Percentiles rank a stretch among this genome's conserved stretches.
phyloP scores from a whole-genome alignment of 2,113 vertebrate species.

The Ia io region DNA sequence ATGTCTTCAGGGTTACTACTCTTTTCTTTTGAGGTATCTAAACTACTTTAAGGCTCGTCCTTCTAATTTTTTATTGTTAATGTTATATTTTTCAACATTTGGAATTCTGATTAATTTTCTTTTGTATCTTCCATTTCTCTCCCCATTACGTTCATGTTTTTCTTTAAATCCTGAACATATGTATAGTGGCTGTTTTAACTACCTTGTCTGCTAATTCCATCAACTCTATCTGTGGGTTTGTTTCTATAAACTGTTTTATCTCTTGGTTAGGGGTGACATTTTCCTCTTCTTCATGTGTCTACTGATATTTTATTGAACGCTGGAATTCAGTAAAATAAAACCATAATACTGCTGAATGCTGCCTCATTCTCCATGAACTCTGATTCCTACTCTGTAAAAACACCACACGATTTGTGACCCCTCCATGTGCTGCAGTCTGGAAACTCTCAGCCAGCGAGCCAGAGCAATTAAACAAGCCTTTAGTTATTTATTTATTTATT shows the following conservation, averaged over 20 bases:
- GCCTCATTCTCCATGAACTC: background rate
- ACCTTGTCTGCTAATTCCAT: background rate
- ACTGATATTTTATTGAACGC: background rate
- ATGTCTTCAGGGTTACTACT: background rate
- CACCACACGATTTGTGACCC: rapidly evolving
- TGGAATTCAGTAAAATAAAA: background rate
- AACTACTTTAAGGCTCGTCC: background rate
- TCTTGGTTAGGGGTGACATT: background rate
- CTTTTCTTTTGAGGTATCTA: background rate
- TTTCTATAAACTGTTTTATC: background rate
- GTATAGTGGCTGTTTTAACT: background rate
- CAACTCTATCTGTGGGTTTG: background rate
- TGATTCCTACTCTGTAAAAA: background rate
- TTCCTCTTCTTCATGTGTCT: background rate
- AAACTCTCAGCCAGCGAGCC: background rate
- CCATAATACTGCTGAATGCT: background rate
- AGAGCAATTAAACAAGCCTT: background rate
- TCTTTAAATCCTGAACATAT: background rate
- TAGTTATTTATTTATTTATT: background rate
- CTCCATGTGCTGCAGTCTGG: background rate
- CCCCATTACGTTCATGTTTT: background rate
- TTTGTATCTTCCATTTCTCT: background rate
- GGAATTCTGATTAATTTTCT: background rate
- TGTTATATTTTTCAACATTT: background rate
- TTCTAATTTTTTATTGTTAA: background rate